phyloP scores from a whole-genome alignment of 2,797 vertebrate species.

The Manis pentadactyla region DNA sequence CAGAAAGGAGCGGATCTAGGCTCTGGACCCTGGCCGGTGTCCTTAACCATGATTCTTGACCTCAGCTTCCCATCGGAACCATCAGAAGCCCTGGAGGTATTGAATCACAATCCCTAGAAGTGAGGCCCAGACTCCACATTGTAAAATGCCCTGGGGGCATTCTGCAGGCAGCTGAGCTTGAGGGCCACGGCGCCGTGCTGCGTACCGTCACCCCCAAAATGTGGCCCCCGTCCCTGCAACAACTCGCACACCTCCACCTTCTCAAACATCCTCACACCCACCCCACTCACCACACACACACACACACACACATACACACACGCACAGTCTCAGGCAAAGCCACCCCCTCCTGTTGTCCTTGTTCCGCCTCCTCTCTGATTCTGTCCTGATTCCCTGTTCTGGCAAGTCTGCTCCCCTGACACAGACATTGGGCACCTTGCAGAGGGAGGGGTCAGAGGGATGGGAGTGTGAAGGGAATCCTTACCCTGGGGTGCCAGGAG shows the following conservation, averaged over 20 bases:
- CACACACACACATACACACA: background rate
- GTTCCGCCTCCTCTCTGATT: background rate
- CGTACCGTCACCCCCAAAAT: fast-evolving
- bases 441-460: background rate
- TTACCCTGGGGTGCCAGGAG: background rate
- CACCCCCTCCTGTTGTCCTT: background rate
- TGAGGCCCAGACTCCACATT: background rate
- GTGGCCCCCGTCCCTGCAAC: fast-evolving
- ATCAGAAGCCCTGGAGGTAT: background rate
- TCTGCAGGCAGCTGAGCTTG: background rate
- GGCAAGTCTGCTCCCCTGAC: background rate
- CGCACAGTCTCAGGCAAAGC: background rate
- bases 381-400: background rate
- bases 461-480: background rate
- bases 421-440: background rate
- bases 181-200: no score
- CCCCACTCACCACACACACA: background rate
- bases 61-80: background rate
- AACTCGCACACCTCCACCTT: background rate
- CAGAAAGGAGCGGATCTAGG: background rate
- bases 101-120: background rate
- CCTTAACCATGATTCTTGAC: background rate
- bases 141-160: fast-evolving
- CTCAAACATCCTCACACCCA: background rate
- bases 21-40: background rate